These are phyloP conservation scores for Drosophila gaucha DNA, from an alignment of 2,888 invertebrate genomes.

Conservation along the genomic window DNA sequence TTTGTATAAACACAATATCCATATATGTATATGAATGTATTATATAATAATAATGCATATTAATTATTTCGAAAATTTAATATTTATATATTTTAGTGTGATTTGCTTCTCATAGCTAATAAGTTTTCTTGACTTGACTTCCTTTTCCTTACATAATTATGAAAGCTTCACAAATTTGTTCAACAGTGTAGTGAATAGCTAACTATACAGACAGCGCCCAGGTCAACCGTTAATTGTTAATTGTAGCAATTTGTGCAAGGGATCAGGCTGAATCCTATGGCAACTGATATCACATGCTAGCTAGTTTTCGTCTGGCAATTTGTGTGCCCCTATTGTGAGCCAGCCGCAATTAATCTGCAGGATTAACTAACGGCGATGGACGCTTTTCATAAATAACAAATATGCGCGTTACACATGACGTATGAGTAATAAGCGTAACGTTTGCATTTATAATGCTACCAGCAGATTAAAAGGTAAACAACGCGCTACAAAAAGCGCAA, in stretches of 20 bases:
- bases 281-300: constrained; percentile 12
- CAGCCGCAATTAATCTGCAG: constrained; percentile 11
- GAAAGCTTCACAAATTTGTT: background rate
- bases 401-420: constrained; percentile 47
- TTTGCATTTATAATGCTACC: constrained; percentile 62
- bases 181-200: constrained; percentile 17
- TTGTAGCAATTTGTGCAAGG: constrained; percentile 21
- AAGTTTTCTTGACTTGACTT: too few species aligned
- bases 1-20: too few species aligned
- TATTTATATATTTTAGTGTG: too few species aligned
- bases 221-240: constrained; percentile 32
- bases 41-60: too few species aligned
- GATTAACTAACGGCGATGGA: constrained; percentile 1
- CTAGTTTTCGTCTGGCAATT: background rate
- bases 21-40: too few species aligned
- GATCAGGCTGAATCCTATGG: background rate
- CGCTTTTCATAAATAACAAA: constrained; percentile 68
- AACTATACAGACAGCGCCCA: constrained; percentile 21
- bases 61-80: too few species aligned
- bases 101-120: too few species aligned
- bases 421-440: constrained; percentile 63
- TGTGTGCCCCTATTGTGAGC: background rate
- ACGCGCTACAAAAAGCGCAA: constrained; percentile 54
- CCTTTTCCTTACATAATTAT: too few species aligned
- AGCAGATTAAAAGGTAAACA: constrained; percentile 45